Conservation (phyloP, 2,113 vertebrate species). For the Varanus komodoensis region DNA sequence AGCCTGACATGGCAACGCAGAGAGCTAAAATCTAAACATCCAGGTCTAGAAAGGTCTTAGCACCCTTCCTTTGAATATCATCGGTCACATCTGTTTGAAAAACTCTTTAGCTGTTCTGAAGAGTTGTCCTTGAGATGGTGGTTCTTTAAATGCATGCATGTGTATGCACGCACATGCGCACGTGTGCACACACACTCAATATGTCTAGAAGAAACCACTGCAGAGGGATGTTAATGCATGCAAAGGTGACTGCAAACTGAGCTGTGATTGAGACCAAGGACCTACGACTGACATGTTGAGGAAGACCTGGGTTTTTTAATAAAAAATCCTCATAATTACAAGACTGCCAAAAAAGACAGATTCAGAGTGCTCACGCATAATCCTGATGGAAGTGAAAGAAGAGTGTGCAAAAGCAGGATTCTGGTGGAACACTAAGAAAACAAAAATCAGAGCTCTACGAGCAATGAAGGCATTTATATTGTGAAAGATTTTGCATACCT, state of each 20-base stretch:
- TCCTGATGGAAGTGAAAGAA: too few relatives aligned
- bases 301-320: constrained; percentile 19
- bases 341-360: constrained; percentile 53
- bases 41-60: constrained; percentile 40
- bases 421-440: too few relatives aligned
- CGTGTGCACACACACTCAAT: neutral
- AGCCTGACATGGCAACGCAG: constrained; percentile 25
- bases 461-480: too few relatives aligned
- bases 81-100: constrained; percentile 59
- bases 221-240: constrained; percentile 52
- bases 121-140: constrained; percentile 17
- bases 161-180: neutral
- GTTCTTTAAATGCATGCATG: neutral
- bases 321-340: constrained; percentile 59
- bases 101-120: constrained; percentile 54
- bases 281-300: constrained; percentile 46
- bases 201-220: constrained; percentile 20
- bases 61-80: constrained; percentile 45
- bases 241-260: constrained; percentile 40
- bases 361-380: constrained; percentile 59
- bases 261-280: constrained; percentile 42
- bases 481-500: too few relatives aligned
- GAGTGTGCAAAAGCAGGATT: too few relatives aligned
- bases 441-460: too few relatives aligned
- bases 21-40: constrained; percentile 58